These are phyloP conservation scores for Augochlora pura DNA, from an alignment of 1,140 invertebrate species.

Conservation along the genomic window DNA sequence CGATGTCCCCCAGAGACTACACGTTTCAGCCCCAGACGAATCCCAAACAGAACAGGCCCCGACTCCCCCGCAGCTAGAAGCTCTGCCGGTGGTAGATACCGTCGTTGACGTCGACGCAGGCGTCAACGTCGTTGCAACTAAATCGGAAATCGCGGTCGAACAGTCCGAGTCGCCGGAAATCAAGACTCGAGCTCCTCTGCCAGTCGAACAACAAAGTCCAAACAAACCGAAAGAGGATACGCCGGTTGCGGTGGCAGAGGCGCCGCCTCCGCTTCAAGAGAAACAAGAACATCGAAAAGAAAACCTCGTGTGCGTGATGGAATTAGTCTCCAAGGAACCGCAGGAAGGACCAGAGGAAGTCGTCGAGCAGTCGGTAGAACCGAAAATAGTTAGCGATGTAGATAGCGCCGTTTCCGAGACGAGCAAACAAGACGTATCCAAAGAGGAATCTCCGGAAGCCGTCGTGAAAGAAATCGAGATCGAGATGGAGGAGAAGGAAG, in stretches of 20 bases:
- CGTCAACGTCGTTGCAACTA: not conserved
- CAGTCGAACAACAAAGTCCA: too few species aligned
- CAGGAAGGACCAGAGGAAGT: too few species aligned
- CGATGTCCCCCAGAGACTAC: too few species aligned
- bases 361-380: not conserved
- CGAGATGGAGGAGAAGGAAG: slow-evolving; percentile 14
- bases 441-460: not conserved
- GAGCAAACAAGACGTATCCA: not conserved
- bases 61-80: slow-evolving; percentile 21
- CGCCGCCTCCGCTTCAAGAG: not conserved
- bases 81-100: slow-evolving; percentile 36
- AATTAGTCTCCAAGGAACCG: not conserved
- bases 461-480: slow-evolving; percentile 14
- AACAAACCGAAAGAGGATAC: not conserved
- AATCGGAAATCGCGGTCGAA: not conserved
- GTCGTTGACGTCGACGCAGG: not conserved
- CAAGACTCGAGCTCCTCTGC: not conserved
- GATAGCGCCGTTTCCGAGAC: too few species aligned
- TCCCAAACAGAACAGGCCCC: slow-evolving; percentile 31
- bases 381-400: not conserved
- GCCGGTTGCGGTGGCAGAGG: not conserved
- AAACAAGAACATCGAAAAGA: not conserved
- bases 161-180: not conserved
- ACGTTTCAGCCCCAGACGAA: slow-evolving; percentile 27
- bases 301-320: not conserved